Evolutionary conservation across 2,888 invertebrate species (phyloP).

Genomic region (Heliconius cydno): DNA sequence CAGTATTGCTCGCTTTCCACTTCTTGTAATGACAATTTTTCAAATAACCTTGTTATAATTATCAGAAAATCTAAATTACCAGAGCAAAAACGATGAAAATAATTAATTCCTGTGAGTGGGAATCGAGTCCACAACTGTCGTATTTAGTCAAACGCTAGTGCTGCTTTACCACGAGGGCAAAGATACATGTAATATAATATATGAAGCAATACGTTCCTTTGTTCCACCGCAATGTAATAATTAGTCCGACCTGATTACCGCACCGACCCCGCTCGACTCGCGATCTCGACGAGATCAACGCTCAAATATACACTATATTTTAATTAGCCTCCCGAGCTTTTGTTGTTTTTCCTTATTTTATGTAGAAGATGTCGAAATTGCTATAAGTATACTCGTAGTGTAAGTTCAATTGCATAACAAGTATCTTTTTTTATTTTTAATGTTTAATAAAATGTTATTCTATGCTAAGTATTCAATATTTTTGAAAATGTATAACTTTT

Average conservation of each 20-base stretch:
- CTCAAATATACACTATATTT: constrained; percentile 13
- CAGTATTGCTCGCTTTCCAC: too few species aligned
- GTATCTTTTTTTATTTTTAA: too few species aligned
- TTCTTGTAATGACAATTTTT: too few species aligned
- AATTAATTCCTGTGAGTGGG: neutral
- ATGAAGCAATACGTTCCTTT: neutral
- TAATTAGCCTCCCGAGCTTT: constrained; percentile 11
- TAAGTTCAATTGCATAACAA: neutral
- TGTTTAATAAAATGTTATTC: too few species aligned
- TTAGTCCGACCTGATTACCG: constrained; percentile 13
- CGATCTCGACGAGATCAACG: constrained; percentile 7
- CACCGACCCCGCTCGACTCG: neutral
- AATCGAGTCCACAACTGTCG: neutral
- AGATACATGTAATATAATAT: neutral
- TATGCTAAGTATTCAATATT: too few species aligned
- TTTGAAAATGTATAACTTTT: too few species aligned
- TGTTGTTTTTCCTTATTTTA: constrained; percentile 5
- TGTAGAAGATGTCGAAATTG: neutral
- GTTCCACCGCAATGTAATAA: constrained; percentile 20
- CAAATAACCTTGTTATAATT: too few species aligned
- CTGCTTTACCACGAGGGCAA: neutral
- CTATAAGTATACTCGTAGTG: neutral
- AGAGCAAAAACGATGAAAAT: too few species aligned
- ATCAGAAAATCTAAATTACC: too few species aligned
- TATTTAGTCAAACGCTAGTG: too few species aligned